phyloP scores from a whole-genome alignment of 2,797 vertebrate species.

The Borostomias antarcticus region DNA sequence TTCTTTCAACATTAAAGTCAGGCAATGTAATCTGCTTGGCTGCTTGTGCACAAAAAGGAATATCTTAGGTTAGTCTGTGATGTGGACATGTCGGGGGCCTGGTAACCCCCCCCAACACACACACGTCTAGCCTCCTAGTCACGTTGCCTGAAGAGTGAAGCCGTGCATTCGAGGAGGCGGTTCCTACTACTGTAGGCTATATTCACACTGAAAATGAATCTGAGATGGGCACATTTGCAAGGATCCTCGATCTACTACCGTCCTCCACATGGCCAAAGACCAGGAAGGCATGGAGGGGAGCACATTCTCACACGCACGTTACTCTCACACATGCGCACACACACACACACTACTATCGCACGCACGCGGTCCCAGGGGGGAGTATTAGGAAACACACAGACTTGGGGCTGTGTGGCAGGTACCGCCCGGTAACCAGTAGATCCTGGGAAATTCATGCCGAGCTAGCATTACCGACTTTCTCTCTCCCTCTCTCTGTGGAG shows the following conservation, averaged over 20 bases:
- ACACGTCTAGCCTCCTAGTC: no score
- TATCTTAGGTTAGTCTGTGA: neutral
- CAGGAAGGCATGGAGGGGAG: neutral
- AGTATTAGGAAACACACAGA: no score
- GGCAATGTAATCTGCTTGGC: neutral
- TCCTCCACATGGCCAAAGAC: no score
- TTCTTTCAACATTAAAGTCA: neutral
- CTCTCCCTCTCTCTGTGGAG: slow-evolving; percentile 15
- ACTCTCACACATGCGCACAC: slow-evolving; percentile 20
- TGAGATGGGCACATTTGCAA: neutral
- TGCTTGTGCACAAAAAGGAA: neutral
- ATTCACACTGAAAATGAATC: slow-evolving; percentile 2
- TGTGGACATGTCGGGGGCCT: no score
- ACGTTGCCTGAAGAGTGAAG: neutral
- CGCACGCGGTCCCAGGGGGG: no score
- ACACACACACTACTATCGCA: no score
- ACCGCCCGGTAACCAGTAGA: neutral
- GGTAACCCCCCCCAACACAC: no score
- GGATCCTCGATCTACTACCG: neutral
- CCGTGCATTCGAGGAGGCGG: slow-evolving; percentile 17
- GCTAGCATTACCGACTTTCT: slow-evolving; percentile 27
- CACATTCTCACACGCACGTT: neutral
- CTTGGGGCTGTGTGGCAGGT: no score
- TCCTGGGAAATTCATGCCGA: neutral
- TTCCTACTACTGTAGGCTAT: no score